Percentiles rank a stretch among this genome's conserved stretches.
These are phyloP conservation scores for Calosoma granatense DNA, from an alignment of 1,140 invertebrate species.

Conservation along the genomic window DNA sequence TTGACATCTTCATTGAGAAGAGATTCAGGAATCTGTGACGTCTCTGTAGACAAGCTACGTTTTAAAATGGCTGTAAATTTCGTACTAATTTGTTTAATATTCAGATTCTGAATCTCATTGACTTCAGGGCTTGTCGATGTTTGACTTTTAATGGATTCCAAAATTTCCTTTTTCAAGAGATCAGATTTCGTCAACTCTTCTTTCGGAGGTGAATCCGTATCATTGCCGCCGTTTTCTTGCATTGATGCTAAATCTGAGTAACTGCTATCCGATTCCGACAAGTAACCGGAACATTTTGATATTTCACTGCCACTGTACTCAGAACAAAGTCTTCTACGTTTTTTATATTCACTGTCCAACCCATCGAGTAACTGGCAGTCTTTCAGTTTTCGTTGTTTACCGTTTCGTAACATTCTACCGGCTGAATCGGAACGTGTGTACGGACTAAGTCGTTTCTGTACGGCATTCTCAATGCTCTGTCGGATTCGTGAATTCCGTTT, in stretches of 20 bases:
- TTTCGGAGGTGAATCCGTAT: slow-evolving; percentile 35
- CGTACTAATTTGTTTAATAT: slow-evolving; percentile 7
- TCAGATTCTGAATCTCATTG: slow-evolving; percentile 10
- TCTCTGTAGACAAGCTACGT: slow-evolving; percentile 23
- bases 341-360: slow-evolving; percentile 40
- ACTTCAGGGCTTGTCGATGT: slow-evolving; percentile 10
- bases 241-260: slow-evolving; percentile 40
- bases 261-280: slow-evolving; percentile 49
- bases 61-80: slow-evolving; percentile 18
- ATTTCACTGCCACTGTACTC: slow-evolving; percentile 44
- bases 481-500: slow-evolving; percentile 20
- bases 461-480: slow-evolving; percentile 24
- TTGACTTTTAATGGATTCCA: slow-evolving; percentile 15
- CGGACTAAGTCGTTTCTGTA: slow-evolving; percentile 37
- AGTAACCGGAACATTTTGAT: slow-evolving; percentile 43
- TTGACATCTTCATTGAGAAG: background rate
- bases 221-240: slow-evolving; percentile 35
- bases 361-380: slow-evolving; percentile 37
- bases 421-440: slow-evolving; percentile 42
- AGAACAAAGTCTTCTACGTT: slow-evolving; percentile 43
- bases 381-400: slow-evolving; percentile 47
- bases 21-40: slow-evolving; percentile 20
- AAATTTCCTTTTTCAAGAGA: slow-evolving; percentile 16
- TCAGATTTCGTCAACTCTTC: slow-evolving; percentile 11
- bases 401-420: slow-evolving; percentile 48